Evolutionary conservation across 2,888 invertebrate species (phyloP).

Genomic region (Thecophora atra): DNA sequence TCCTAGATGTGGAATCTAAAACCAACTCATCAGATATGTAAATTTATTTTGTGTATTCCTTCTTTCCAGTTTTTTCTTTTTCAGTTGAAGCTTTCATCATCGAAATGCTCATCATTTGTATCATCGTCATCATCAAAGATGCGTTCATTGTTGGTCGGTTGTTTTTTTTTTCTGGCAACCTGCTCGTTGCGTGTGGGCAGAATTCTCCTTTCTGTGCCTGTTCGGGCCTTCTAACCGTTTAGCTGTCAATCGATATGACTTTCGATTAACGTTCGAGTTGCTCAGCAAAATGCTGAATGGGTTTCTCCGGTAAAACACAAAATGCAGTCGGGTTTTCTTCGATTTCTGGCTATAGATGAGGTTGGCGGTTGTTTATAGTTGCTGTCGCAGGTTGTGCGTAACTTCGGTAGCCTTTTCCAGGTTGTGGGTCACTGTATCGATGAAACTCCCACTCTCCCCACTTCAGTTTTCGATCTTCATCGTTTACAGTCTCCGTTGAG

Average conservation of each 20-base stretch:
- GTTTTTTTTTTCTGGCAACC: constrained; percentile 4
- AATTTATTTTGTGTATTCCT: constrained; percentile 40
- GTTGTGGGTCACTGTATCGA: not conserved
- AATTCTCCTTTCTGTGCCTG: too few species aligned
- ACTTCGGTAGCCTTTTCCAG: not conserved
- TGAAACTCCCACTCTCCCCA: not conserved
- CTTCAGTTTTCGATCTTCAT: constrained; percentile 7
- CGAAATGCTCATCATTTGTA: not conserved
- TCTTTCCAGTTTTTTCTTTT: constrained; percentile 30
- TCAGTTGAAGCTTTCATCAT: not conserved
- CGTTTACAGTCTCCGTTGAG: not conserved
- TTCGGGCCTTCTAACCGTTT: not conserved
- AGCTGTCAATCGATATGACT: not conserved
- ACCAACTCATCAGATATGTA: constrained; percentile 46
- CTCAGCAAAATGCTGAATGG: not conserved
- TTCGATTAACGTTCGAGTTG: not conserved
- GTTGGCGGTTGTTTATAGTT: not conserved
- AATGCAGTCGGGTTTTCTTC: not conserved
- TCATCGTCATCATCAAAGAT: not conserved
- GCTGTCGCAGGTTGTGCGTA: constrained; percentile 2
- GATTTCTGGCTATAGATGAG: not conserved
- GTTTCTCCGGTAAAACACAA: not conserved
- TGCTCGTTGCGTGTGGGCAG: constrained; percentile 26
- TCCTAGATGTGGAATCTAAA: not conserved
- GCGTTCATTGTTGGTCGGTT: not conserved